phyloP scores from a whole-genome alignment of 92 coral and sea anemone species.

The Bergia sp. region DNA sequence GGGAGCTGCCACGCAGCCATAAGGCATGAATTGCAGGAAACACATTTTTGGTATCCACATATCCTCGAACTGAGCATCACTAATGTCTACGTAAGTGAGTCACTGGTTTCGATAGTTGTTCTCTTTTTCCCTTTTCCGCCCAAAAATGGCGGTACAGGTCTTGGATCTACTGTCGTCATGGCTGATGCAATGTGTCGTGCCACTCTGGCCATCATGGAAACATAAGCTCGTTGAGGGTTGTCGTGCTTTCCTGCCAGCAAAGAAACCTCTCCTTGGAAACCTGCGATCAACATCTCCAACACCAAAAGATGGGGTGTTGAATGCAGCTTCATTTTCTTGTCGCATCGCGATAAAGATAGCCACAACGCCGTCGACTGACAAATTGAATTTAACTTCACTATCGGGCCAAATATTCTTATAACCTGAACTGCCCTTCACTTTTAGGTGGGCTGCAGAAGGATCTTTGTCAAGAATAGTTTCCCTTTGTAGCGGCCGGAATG shows the following conservation, averaged over 20 bases:
- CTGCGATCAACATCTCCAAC: not conserved
- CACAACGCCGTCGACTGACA: too few relatives aligned
- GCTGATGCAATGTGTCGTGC: too few relatives aligned
- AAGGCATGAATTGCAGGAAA: too few relatives aligned
- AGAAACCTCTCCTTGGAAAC: constrained; percentile 4
- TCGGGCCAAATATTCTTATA: too few relatives aligned
- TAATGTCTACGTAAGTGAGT: constrained; percentile 25
- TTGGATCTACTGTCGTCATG: not conserved
- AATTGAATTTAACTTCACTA: not conserved
- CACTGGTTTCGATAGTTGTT: constrained; percentile 9
- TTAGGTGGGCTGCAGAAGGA: too few relatives aligned
- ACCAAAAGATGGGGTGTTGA: not conserved
- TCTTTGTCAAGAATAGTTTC: too few relatives aligned
- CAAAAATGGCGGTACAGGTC: not conserved
- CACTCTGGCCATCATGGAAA: constrained; percentile 35
- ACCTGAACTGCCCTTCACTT: too few relatives aligned
- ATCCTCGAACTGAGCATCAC: constrained; percentile 12
- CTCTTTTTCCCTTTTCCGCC: not conserved
- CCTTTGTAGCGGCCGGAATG: too few relatives aligned
- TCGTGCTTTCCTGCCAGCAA: not conserved
- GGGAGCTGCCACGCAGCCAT: too few relatives aligned
- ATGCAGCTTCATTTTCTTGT: constrained; percentile 11
- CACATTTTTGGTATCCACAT: constrained; percentile 28
- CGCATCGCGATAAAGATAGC: constrained; percentile 45
- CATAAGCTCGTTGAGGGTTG: not conserved